Percentiles rank a stretch among this genome's conserved stretches.
Conservation (phyloP, 2,797 vertebrate genomes). For the Coregonus ussuriensis region DNA sequence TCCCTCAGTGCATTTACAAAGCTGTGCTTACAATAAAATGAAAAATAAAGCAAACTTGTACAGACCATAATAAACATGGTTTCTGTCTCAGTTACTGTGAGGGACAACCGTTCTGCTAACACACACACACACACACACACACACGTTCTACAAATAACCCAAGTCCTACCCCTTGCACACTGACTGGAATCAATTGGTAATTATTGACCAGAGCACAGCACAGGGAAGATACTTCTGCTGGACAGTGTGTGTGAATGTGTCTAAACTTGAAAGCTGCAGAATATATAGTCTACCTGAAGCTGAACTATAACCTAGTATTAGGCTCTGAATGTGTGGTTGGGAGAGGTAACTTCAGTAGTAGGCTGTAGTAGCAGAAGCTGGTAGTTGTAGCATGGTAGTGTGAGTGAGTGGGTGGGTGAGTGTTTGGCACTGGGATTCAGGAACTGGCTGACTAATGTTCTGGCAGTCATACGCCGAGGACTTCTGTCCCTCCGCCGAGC, state of each 20-base stretch:
- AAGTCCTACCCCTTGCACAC: constrained; percentile 16
- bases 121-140: not conserved
- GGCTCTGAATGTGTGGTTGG: constrained; percentile 15
- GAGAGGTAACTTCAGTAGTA: not conserved
- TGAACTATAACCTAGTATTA: constrained; percentile 3
- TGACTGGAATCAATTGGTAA: constrained; percentile 51
- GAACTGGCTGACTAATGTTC: constrained; percentile 55
- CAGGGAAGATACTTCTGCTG: not conserved
- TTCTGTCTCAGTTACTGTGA: not conserved
- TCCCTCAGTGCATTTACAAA: constrained; percentile 93
- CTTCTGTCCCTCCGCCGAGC: constrained; percentile 61
- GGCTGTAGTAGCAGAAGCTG: no score
- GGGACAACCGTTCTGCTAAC: not conserved
- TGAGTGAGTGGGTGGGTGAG: no score
- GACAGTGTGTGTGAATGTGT: not conserved
- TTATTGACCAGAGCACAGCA: constrained; percentile 52
- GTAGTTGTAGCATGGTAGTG: no score
- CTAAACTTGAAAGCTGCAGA: not conserved
- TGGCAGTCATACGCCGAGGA: constrained; percentile 79
- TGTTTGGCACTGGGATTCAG: no score
- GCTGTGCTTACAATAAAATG: constrained; percentile 90
- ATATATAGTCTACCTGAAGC: not conserved
- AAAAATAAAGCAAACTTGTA: constrained; percentile 89
- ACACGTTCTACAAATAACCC: not conserved
- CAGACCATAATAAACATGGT: constrained; percentile 73